Evolutionary conservation across 2,888 invertebrate genomes (phyloP).

Genomic region (Pollenia griseotomentosa): DNA sequence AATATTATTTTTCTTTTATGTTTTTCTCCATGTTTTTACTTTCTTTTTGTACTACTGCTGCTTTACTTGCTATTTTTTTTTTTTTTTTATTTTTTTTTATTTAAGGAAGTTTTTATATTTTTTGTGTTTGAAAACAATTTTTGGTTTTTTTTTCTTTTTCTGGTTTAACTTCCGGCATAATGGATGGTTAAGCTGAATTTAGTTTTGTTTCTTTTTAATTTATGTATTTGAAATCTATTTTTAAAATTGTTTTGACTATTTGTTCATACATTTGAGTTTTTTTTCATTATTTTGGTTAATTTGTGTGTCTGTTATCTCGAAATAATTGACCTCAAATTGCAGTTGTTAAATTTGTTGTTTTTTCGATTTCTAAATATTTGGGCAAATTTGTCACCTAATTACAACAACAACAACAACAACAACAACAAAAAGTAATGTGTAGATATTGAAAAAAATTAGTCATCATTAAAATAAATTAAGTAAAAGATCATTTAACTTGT

Average conservation of each 20-base stretch:
- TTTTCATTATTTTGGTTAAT: background rate
- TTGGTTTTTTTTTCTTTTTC: slow-evolving; percentile 42
- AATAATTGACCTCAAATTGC: slow-evolving; percentile 56
- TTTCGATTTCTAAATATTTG: slow-evolving; percentile 19
- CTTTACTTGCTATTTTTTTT: background rate
- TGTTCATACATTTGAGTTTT: background rate
- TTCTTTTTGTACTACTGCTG: background rate
- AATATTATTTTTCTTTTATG: background rate
- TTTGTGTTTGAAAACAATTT: background rate
- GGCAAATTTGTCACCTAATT: slow-evolving; percentile 54
- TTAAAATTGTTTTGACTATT: slow-evolving; percentile 35
- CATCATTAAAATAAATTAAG: slow-evolving; percentile 21
- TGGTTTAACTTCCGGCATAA: slow-evolving; percentile 65
- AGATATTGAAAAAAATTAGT: slow-evolving; percentile 28
- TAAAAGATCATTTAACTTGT: slow-evolving; percentile 16
- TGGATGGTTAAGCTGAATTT: slow-evolving; percentile 33
- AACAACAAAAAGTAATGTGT: slow-evolving; percentile 9
- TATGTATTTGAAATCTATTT: slow-evolving; percentile 27
- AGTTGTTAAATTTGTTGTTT: slow-evolving; percentile 32
- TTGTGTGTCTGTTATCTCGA: slow-evolving; percentile 51
- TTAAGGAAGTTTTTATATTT: slow-evolving; percentile 48
- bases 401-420: slow-evolving; percentile 7
- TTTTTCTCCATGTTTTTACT: slow-evolving; percentile 16
- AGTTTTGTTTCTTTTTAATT: slow-evolving; percentile 1
- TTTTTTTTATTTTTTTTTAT: background rate